Base-by-base conservation (phyloP, 2,797 vertebrate species). In the Sebastiscus tertius region DNA sequence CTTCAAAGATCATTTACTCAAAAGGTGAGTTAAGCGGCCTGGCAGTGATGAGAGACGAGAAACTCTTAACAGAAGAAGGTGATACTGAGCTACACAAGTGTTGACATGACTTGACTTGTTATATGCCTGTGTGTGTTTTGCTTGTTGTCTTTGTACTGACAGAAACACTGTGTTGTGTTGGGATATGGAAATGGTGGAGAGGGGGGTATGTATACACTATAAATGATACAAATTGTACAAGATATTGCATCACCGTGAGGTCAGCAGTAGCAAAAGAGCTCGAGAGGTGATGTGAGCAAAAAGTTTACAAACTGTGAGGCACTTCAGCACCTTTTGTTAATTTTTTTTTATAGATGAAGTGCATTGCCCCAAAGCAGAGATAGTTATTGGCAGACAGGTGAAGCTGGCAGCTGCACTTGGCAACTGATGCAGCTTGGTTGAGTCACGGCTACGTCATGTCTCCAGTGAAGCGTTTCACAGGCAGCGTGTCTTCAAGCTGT, bases 1-100 rank as follows among this genome's bases (percentile, higher is more conserved):
- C 74, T 87, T 92, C 72, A 82, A 73, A 90, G 72, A 69, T 86
- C 6, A 85, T 88, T 87, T 81, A 84, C 72, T 85, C 29, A 26
- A 62, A 73, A 84, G 52, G 63, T 70, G 59, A 84, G 61, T 67
- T 74, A 68, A 68, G 63, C 24, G 1, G 55, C 56, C 55, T 58
- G 74, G 73, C 34, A 65, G 71, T 42, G 72, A 75, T 10, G 22
- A 59, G 55, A 78, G 36, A 68, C 3, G 49, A 49, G 36, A 79
- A 74, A 79, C 12, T 7, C 20, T 4, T 16, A 31, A 39, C 34
- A 81, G 20, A 73, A 81, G 56, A 68, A 77, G 18, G 42, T 29
- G 73, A 80, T 64, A 31, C 2, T 62, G 60, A 68, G 61, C 69
- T 54, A 29, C 68, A 73, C 20, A 49, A 63, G 49, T 14, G 39